Conservation (phyloP, 1,140 invertebrate species). For the Drosophila obscura region DNA sequence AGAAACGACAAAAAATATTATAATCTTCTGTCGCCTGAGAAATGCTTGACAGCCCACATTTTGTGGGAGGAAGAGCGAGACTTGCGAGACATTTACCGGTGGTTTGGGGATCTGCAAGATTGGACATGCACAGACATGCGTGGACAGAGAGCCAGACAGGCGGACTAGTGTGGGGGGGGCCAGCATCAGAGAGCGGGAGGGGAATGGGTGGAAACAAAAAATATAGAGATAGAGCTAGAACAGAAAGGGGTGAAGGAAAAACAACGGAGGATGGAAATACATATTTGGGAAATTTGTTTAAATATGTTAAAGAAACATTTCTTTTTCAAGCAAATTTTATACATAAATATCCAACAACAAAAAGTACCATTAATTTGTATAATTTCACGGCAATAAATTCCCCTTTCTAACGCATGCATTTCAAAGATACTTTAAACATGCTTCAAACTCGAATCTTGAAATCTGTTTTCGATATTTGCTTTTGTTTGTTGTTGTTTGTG, state of each 20-base stretch:
- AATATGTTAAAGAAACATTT: too few relatives aligned
- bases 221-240: too few relatives aligned
- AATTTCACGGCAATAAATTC: too few relatives aligned
- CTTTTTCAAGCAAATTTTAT: too few relatives aligned
- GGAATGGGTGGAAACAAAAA: too few relatives aligned
- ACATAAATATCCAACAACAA: too few relatives aligned
- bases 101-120: slow-evolving; percentile 34
- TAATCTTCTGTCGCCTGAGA: slow-evolving; percentile 45
- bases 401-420: too few relatives aligned
- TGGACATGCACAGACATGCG: slow-evolving; percentile 22
- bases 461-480: slow-evolving; percentile 24
- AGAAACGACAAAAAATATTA: slow-evolving; percentile 22
- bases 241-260: not conserved
- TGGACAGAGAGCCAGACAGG: slow-evolving; percentile 2
- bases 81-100: slow-evolving; percentile 23
- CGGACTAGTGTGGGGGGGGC: not conserved
- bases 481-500: slow-evolving; percentile 12
- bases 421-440: not conserved
- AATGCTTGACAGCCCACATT: slow-evolving; percentile 50
- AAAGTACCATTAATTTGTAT: too few relatives aligned
- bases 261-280: too few relatives aligned
- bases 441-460: not conserved
- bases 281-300: too few relatives aligned
- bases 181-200: not conserved
- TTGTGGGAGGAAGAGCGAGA: slow-evolving; percentile 14